Evolutionary conservation across 2,797 vertebrate species (phyloP).

Genomic region (Phyllotis vaccarum): DNA sequence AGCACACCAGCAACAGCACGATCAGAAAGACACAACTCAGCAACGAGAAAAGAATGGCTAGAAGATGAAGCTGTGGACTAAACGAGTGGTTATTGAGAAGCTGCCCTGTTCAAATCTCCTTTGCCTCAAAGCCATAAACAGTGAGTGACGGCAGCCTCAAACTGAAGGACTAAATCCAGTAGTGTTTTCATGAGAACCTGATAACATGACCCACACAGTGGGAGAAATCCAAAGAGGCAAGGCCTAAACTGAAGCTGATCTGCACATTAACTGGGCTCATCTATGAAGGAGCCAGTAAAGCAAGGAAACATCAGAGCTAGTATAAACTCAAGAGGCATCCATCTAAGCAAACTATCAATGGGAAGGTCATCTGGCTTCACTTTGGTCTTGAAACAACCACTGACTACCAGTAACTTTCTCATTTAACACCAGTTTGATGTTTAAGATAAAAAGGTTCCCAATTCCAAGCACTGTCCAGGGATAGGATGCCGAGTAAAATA

Average conservation of each 20-base stretch:
- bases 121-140: background rate
- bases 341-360: background rate
- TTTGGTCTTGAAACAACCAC: constrained; percentile 7
- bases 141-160: background rate
- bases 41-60: background rate
- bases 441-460: constrained; percentile 61
- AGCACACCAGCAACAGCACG: background rate
- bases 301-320: background rate
- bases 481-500: background rate
- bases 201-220: background rate
- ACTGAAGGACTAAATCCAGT: background rate
- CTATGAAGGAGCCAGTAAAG: background rate
- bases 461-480: constrained; percentile 25
- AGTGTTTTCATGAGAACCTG: background rate
- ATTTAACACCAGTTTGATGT: background rate
- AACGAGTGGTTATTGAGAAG: constrained; percentile 8
- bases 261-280: constrained; percentile 29
- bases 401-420: background rate
- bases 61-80: background rate
- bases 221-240: background rate
- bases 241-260: background rate
- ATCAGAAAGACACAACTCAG: constrained; percentile 3
- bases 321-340: background rate
- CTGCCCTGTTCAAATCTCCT: background rate
- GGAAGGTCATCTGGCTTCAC: background rate